phyloP scores from a whole-genome alignment of 2,113 vertebrate genomes.

The Mixornis gularis region DNA sequence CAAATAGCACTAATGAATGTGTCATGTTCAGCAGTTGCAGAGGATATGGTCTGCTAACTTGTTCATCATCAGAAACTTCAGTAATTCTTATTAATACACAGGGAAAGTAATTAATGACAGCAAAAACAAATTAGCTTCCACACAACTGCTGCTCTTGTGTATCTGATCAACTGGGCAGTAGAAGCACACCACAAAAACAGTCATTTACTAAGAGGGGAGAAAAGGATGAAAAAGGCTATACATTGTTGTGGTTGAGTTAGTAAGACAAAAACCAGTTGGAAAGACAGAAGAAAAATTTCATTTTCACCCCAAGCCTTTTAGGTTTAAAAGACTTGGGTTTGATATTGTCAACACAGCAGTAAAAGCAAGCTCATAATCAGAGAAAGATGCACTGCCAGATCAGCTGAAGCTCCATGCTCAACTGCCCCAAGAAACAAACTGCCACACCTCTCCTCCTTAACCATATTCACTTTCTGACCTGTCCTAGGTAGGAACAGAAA shows the following conservation, averaged over 20 bases:
- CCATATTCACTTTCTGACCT: background rate
- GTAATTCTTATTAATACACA: background rate
- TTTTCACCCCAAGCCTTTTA: background rate
- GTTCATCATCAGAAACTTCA: background rate
- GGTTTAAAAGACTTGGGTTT: background rate
- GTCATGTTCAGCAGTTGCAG: background rate
- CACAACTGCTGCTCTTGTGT: background rate
- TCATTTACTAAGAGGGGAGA: background rate
- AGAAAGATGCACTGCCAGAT: background rate
- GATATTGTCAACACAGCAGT: background rate
- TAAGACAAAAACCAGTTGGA: background rate
- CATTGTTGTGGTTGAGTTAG: background rate
- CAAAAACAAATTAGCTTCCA: background rate
- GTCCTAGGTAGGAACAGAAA: background rate
- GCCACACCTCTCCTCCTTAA: background rate
- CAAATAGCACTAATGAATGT: background rate
- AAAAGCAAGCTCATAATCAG: background rate
- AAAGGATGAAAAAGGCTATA: background rate
- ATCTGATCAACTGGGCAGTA: background rate
- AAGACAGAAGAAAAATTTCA: background rate
- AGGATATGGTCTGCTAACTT: background rate
- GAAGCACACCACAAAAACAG: background rate
- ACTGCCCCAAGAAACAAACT: background rate
- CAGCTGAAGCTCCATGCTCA: background rate
- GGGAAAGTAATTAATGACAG: background rate